Percentiles rank a stretch among this genome's conserved stretches.
Conservation (phyloP, 2,113 vertebrate species). For the Pedionomus torquatus region DNA sequence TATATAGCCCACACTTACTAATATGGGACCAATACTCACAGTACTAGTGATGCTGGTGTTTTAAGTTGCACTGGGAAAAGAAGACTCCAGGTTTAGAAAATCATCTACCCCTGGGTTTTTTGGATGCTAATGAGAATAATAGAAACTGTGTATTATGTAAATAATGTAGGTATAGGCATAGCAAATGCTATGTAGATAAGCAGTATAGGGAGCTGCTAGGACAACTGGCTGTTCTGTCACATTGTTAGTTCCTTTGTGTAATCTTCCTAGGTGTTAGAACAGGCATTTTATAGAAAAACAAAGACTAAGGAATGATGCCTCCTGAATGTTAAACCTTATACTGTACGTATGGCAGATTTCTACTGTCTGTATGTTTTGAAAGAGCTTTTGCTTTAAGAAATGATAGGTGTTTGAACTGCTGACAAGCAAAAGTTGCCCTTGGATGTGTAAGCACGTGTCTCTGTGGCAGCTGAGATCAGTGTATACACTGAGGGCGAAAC, state of each 20-base stretch:
- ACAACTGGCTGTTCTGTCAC: background rate
- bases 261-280: conserved; percentile 42
- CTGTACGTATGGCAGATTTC: conserved; percentile 56
- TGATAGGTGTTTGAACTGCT: conserved; percentile 78
- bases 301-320: conserved; percentile 74
- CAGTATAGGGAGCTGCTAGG: conserved; percentile 29
- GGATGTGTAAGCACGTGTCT: conserved; percentile 37
- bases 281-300: conserved; percentile 14
- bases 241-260: conserved; percentile 26
- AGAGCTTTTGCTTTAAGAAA: conserved; percentile 65
- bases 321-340: conserved; percentile 43
- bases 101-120: conserved; percentile 2
- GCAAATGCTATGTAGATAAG: conserved; percentile 52
- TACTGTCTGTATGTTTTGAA: conserved; percentile 39
- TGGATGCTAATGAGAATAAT: conserved; percentile 20
- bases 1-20: background rate
- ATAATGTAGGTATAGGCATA: conserved; percentile 47
- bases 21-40: conserved; percentile 55
- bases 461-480: background rate
- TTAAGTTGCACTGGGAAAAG: conserved; percentile 57
- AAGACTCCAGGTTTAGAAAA: conserved; percentile 39
- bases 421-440: conserved; percentile 53
- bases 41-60: conserved; percentile 45
- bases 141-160: conserved; percentile 52
- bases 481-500: conserved; percentile 44